These are phyloP conservation scores for Exocentrus adspersus DNA, from an alignment of 2,888 invertebrate species.

Conservation along the genomic window DNA sequence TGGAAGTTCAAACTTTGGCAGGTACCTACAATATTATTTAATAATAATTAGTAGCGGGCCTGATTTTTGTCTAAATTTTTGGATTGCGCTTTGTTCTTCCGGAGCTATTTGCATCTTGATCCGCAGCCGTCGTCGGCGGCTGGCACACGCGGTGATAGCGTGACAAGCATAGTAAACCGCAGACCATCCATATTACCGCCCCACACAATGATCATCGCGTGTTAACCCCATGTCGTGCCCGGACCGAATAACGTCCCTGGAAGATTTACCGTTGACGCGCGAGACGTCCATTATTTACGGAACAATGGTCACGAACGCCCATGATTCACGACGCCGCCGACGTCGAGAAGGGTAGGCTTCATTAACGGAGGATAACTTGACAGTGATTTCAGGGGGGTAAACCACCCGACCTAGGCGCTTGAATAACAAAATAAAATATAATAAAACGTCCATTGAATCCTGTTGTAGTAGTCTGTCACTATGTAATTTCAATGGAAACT, in stretches of 20 bases:
- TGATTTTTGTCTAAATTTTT: background rate
- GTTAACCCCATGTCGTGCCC: conserved; percentile 52
- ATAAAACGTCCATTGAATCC: too few species aligned
- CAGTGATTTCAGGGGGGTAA: too few species aligned
- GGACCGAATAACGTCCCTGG: conserved; percentile 57
- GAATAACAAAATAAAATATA: too few species aligned
- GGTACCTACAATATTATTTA: too few species aligned
- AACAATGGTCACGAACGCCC: conserved; percentile 59
- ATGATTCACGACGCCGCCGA: conserved; percentile 52
- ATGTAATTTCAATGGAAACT: too few species aligned
- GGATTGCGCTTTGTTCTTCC: background rate
- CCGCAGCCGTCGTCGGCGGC: conserved; percentile 30
- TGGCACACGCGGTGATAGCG: conserved; percentile 31
- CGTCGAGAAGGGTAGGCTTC: conserved; percentile 4
- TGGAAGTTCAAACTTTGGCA: too few species aligned
- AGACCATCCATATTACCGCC: conserved; percentile 35
- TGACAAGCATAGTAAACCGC: conserved; percentile 31
- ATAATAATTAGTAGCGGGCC: too few species aligned
- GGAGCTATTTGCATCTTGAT: conserved; percentile 19
- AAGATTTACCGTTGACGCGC: conserved; percentile 57
- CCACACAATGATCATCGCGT: conserved; percentile 35
- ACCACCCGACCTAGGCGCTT: too few species aligned
- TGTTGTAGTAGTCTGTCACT: too few species aligned
- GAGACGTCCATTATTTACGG: conserved; percentile 57
- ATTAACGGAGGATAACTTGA: too few species aligned